phyloP scores from a whole-genome alignment of 2,888 invertebrate genomes.

The Machimus atricapillus region DNA sequence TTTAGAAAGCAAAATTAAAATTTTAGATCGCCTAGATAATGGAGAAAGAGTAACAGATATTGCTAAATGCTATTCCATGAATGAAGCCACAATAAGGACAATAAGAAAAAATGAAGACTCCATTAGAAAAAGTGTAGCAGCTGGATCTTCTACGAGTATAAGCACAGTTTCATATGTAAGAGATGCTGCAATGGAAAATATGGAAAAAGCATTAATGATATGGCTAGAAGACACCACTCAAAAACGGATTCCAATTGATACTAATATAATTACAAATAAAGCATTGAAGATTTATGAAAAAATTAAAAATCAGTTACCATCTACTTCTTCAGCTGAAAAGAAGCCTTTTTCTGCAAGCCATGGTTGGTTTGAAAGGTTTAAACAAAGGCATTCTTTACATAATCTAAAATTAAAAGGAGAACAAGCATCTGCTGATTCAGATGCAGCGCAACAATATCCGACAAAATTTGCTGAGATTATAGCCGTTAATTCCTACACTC shows the following conservation, averaged over 20 bases:
- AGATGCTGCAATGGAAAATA: slow-evolving; percentile 5
- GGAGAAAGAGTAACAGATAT: slow-evolving; percentile 43
- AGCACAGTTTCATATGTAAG: slow-evolving; percentile 11
- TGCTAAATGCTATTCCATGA: slow-evolving; percentile 44
- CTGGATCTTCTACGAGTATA: slow-evolving; percentile 4
- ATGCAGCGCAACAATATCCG: too few species aligned
- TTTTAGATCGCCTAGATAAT: slow-evolving; percentile 33
- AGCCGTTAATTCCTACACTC: too few species aligned
- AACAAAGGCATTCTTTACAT: too few species aligned
- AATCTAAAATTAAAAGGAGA: too few species aligned
- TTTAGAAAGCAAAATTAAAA: slow-evolving; percentile 34
- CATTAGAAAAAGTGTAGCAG: slow-evolving; percentile 32
- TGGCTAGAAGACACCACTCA: background rate
- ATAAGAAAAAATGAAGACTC: slow-evolving; percentile 44
- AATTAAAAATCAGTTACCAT: too few species aligned
- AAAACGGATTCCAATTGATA: background rate
- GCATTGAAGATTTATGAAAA: too few species aligned
- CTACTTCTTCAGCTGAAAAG: too few species aligned
- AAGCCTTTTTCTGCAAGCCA: too few species aligned
- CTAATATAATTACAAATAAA: too few species aligned
- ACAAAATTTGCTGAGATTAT: too few species aligned
- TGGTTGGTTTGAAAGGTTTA: too few species aligned
- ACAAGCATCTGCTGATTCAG: too few species aligned
- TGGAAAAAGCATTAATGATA: slow-evolving; percentile 27
- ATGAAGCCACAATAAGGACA: slow-evolving; percentile 46